Conservation (phyloP, 2,888 invertebrate species). For the Sympetrum striolatum region DNA sequence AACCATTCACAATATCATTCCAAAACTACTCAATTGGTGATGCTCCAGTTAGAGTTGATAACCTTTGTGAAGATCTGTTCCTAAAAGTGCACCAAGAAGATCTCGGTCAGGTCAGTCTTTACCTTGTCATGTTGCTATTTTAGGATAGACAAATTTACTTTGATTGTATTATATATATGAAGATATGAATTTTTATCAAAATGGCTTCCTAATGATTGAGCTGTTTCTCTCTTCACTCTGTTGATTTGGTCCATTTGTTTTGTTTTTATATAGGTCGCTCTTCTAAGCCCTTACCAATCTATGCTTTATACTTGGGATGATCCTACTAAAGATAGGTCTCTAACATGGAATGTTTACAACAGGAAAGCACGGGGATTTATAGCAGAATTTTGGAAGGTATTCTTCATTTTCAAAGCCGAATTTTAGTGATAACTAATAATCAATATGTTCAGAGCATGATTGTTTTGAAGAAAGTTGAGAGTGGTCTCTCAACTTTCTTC, state of each 20-base stretch:
- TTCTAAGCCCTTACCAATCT: slow-evolving; percentile 77
- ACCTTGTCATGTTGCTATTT: not conserved
- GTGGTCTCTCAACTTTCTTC: not conserved
- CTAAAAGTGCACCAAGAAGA: slow-evolving; percentile 76
- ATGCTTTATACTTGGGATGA: slow-evolving; percentile 87
- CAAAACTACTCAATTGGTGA: slow-evolving; percentile 77
- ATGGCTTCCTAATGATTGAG: not conserved
- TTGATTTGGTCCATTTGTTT: too few relatives aligned
- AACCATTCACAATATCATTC: slow-evolving; percentile 78
- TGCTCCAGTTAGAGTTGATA: slow-evolving; percentile 83
- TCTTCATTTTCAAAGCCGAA: not conserved
- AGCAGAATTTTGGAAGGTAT: slow-evolving; percentile 74
- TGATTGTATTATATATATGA: not conserved
- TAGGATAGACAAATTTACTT: not conserved
- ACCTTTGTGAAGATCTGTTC: slow-evolving; percentile 81
- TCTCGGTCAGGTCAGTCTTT: slow-evolving; percentile 54
- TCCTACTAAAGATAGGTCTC: slow-evolving; percentile 72
- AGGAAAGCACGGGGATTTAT: slow-evolving; percentile 76
- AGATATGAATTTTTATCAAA: not conserved
- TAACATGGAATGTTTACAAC: slow-evolving; percentile 85
- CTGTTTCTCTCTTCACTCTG: too few relatives aligned
- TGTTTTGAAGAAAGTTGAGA: not conserved
- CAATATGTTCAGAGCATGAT: not conserved
- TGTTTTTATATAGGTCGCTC: slow-evolving; percentile 65
- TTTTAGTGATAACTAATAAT: not conserved